Percentiles rank a stretch among this genome's conserved stretches.
Conservation (phyloP, 2,888 invertebrate genomes). For the Hirtodrosophila histrioides region DNA sequence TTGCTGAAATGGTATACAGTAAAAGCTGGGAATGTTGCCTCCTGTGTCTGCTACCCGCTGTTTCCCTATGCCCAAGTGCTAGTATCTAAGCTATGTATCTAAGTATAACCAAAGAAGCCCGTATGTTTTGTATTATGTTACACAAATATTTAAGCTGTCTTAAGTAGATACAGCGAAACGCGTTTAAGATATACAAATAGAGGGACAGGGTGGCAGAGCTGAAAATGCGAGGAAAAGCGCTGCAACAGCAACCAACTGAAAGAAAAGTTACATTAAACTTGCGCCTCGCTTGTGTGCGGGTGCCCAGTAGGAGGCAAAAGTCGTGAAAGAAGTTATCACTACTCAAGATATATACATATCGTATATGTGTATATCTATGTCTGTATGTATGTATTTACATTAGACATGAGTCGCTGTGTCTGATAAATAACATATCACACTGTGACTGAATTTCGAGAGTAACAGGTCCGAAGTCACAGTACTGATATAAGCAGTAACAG, state of each 20-base stretch:
- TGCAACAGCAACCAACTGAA: constrained; percentile 32
- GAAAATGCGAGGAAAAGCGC: constrained; percentile 59
- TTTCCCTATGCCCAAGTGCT: constrained; percentile 18
- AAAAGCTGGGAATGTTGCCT: constrained; percentile 17
- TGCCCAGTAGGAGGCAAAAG: constrained; percentile 70
- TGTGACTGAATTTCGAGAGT: too few species aligned
- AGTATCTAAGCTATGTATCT: constrained; percentile 74
- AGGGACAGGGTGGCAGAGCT: constrained; percentile 16
- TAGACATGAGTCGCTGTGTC: background rate
- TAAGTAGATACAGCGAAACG: constrained; percentile 80
- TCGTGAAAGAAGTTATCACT: constrained; percentile 77
- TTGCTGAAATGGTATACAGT: constrained; percentile 21
- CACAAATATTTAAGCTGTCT: constrained; percentile 78
- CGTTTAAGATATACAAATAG: constrained; percentile 78
- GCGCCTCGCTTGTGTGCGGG: constrained; percentile 35
- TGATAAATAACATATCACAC: too few species aligned
- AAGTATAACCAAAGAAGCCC: constrained; percentile 79
- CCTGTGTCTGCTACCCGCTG: background rate
- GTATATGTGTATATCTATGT: background rate
- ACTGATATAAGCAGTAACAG: too few species aligned
- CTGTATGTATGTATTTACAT: background rate
- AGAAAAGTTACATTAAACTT: constrained; percentile 71
- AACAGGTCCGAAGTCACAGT: too few species aligned
- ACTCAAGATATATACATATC: constrained; percentile 55
- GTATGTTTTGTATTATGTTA: constrained; percentile 80